phyloP scores from a whole-genome alignment of 2,888 invertebrate species.

The Protophormia terraenovae region DNA sequence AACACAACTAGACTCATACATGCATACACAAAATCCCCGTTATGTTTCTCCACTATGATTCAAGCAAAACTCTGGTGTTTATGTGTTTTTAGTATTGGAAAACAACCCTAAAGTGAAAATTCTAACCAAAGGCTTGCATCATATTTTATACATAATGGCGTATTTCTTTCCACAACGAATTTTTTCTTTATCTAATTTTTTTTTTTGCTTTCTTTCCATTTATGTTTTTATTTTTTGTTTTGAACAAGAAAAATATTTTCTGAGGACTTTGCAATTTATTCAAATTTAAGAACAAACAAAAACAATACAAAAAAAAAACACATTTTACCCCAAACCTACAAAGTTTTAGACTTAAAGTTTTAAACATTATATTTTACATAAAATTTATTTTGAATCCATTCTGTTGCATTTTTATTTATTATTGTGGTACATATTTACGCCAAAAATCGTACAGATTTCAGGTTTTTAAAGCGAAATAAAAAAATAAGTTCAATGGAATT shows the following conservation, averaged over 20 bases:
- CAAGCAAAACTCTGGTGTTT: too few species aligned
- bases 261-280: constrained; percentile 18
- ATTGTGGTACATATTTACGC: too few species aligned
- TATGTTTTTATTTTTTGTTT: not conserved
- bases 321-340: not conserved
- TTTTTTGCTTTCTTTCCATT: not conserved
- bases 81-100: constrained; percentile 13
- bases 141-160: constrained; percentile 25
- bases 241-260: constrained; percentile 2
- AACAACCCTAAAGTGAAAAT: constrained; percentile 49
- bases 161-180: not conserved
- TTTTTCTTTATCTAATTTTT: constrained; percentile 13
- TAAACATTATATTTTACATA: not conserved
- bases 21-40: not conserved
- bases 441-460: too few species aligned
- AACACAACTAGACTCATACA: not conserved
- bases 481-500: too few species aligned
- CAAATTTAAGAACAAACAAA: constrained; percentile 17
- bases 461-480: too few species aligned
- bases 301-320: too few species aligned
- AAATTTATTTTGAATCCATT: too few species aligned
- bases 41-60: not conserved
- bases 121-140: constrained; percentile 39
- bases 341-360: not conserved
- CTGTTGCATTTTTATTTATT: too few species aligned